Evolutionary conservation across 2,113 vertebrate genomes (phyloP).

Genomic region (Periophthalmodon schlosseri): DNA sequence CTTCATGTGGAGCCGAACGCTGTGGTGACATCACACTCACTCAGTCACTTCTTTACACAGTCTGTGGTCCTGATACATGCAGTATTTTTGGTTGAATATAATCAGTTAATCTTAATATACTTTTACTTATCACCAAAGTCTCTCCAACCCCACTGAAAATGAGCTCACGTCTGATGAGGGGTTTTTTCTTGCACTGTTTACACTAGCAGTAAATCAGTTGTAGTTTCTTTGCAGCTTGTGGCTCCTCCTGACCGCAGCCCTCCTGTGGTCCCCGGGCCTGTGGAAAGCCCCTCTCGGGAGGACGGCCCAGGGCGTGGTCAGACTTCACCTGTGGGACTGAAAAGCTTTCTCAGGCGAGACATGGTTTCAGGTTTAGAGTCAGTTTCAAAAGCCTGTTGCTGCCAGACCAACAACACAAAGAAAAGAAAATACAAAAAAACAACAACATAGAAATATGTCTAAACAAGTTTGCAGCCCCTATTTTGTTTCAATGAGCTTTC

Average conservation of each 20-base stretch:
- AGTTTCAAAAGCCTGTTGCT: background rate
- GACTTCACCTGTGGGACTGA: conserved; percentile 44
- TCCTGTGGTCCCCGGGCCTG: conserved; percentile 28
- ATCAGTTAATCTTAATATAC: background rate
- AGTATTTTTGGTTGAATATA: background rate
- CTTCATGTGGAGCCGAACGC: no score
- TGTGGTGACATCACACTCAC: no score
- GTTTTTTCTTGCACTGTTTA: conserved; percentile 16
- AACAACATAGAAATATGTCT: background rate
- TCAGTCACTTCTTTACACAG: no score
- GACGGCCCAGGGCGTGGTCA: conserved; percentile 38
- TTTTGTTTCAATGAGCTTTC: no score
- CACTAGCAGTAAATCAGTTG: conserved; percentile 41
- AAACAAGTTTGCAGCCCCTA: background rate
- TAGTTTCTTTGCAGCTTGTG: conserved; percentile 46
- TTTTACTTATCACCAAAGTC: background rate
- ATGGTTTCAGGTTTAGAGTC: background rate
- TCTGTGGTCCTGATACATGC: no score
- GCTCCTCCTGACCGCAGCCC: conserved; percentile 24
- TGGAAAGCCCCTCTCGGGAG: conserved; percentile 58
- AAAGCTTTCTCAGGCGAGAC: conserved; percentile 38
- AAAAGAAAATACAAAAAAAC: background rate
- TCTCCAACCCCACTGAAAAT: background rate
- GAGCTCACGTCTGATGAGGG: background rate
- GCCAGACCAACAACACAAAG: no score